Evolutionary conservation across 2,797 vertebrate genomes (phyloP).

Genomic region (Sternotherus odoratus): DNA sequence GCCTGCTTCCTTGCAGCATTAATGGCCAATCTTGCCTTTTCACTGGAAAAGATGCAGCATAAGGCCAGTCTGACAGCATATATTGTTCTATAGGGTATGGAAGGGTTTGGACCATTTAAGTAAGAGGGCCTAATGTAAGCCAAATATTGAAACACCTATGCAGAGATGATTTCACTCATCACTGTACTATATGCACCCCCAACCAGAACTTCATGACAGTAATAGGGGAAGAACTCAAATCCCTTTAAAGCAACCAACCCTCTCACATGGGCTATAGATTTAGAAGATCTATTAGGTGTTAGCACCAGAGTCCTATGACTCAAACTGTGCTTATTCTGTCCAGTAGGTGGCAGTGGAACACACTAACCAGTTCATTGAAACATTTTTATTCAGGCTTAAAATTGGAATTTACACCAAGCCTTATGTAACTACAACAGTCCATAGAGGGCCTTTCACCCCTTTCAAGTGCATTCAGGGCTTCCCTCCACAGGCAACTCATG

Average conservation of each 20-base stretch:
- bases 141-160: neutral
- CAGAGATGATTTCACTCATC: neutral
- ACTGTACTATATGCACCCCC: neutral
- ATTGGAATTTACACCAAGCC: neutral
- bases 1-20: neutral
- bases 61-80: neutral
- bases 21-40: neutral
- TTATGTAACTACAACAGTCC: neutral
- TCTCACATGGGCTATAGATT: neutral
- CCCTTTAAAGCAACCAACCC: neutral
- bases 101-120: neutral
- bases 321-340: neutral
- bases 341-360: fast-evolving
- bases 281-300: neutral
- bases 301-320: neutral
- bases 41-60: neutral
- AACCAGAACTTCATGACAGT: neutral
- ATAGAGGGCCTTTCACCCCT: neutral
- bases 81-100: neutral
- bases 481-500: neutral
- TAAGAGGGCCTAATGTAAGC: neutral
- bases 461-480: neutral
- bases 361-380: neutral
- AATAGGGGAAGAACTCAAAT: neutral
- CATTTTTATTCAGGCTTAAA: neutral